Percentiles rank a stretch among this genome's conserved stretches.
These are phyloP conservation scores for Ashinkailepas kermadecensis DNA, from an alignment of 2,888 invertebrate species.

Conservation along the genomic window DNA sequence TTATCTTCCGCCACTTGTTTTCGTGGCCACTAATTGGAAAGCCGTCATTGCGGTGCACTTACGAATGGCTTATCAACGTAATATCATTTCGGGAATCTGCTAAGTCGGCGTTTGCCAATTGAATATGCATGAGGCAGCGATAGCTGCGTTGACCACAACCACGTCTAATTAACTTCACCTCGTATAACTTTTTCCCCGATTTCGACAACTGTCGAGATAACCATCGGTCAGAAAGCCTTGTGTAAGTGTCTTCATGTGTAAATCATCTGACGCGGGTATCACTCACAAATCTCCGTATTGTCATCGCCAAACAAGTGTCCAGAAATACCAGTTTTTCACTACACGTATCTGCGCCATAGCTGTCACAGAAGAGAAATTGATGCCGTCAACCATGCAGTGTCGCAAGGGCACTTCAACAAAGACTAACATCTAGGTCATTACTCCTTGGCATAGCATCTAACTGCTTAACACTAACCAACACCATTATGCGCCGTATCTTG, in stretches of 20 bases:
- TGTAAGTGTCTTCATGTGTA: slow-evolving; percentile 20
- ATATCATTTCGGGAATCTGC: too few relatives aligned
- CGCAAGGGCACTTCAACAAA: too few relatives aligned
- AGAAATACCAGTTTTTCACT: slow-evolving; percentile 16
- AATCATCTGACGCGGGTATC: not conserved
- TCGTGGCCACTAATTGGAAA: too few relatives aligned
- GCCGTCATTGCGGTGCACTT: too few relatives aligned
- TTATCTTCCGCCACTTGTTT: too few relatives aligned
- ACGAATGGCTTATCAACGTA: too few relatives aligned
- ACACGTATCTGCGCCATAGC: not conserved
- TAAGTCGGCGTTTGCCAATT: not conserved
- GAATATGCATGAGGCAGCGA: slow-evolving; percentile 1
- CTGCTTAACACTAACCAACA: too few relatives aligned
- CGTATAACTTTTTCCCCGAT: not conserved
- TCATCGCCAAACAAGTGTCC: not conserved
- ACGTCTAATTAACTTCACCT: not conserved
- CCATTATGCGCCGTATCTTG: too few relatives aligned
- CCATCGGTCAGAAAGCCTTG: not conserved
- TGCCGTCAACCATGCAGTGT: too few relatives aligned
- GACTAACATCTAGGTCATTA: too few relatives aligned
- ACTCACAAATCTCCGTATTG: not conserved
- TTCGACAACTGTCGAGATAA: not conserved
- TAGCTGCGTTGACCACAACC: not conserved
- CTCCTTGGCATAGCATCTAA: too few relatives aligned
- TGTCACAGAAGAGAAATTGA: too few relatives aligned